A percentile compares a stretch with the other conserved stretches of the same genome.
These are phyloP conservation scores for Macquaria ambigua DNA, from an alignment of 2,113 vertebrate genomes.

Conservation along the genomic window DNA sequence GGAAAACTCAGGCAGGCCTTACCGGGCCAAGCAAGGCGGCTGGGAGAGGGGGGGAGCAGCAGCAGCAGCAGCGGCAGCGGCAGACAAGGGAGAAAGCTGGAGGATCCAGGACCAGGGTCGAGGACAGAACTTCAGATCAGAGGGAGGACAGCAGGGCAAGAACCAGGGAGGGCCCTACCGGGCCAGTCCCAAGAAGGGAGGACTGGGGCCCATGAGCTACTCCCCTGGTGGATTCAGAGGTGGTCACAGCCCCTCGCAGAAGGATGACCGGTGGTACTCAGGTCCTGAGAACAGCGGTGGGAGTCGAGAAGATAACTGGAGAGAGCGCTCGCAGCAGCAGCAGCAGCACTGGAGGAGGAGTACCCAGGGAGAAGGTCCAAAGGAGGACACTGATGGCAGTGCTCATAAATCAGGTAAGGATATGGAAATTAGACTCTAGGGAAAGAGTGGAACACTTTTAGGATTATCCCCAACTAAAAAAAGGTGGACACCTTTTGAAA, in stretches of 20 bases:
- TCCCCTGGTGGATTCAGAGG: slow-evolving; percentile 84
- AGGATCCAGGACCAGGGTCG: slow-evolving; percentile 83
- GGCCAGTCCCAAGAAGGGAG: slow-evolving; percentile 85
- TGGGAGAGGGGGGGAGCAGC: slow-evolving; percentile 83
- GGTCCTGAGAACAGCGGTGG: slow-evolving; percentile 78
- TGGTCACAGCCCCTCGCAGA: slow-evolving; percentile 84
- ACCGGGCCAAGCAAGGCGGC: slow-evolving; percentile 80
- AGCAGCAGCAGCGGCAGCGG: slow-evolving; percentile 62
- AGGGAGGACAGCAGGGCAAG: slow-evolving; percentile 83
- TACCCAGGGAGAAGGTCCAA: slow-evolving; percentile 75
- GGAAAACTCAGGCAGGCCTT: slow-evolving; percentile 88
- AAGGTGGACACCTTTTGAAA: not conserved
- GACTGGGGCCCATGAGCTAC: slow-evolving; percentile 74
- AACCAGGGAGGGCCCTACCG: slow-evolving; percentile 74
- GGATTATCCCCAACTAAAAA: not conserved
- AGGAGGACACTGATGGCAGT: slow-evolving; percentile 79
- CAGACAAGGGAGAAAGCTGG: slow-evolving; percentile 84
- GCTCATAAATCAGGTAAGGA: slow-evolving; percentile 67
- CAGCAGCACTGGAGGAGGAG: slow-evolving; percentile 80
- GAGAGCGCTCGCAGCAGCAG: slow-evolving; percentile 78
- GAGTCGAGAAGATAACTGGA: slow-evolving; percentile 85
- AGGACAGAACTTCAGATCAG: slow-evolving; percentile 82
- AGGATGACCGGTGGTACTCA: slow-evolving; percentile 86
- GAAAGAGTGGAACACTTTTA: not conserved
- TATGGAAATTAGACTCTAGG: slow-evolving; percentile 43